These are phyloP conservation scores for Cichladusa arquata DNA, from an alignment of 2,113 vertebrate species.

Conservation along the genomic window DNA sequence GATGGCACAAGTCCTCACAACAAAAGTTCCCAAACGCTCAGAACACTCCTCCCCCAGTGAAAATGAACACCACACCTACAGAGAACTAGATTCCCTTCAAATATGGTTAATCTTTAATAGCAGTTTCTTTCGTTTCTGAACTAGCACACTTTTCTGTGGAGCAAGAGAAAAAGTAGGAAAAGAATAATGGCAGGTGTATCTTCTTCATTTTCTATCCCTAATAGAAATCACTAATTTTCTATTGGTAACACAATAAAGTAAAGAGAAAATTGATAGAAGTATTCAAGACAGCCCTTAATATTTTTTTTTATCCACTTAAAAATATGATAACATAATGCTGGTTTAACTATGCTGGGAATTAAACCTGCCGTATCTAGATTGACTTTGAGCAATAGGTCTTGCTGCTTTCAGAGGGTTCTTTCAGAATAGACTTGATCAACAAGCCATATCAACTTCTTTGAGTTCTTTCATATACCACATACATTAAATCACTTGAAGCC, in stretches of 20 bases:
- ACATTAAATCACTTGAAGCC: background rate
- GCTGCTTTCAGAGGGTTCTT: background rate
- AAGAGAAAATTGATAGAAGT: background rate
- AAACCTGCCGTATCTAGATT: rapidly evolving
- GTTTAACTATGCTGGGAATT: background rate
- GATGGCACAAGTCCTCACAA: background rate
- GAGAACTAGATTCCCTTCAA: background rate
- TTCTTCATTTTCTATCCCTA: background rate
- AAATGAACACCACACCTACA: background rate
- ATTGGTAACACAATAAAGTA: background rate
- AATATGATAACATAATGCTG: background rate
- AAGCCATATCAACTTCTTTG: background rate
- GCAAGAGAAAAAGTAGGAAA: background rate
- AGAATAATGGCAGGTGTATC: background rate
- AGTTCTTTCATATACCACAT: background rate
- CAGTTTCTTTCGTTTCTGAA: background rate
- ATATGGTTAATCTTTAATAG: background rate
- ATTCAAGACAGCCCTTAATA: background rate
- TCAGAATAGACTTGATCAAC: background rate
- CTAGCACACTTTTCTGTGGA: background rate
- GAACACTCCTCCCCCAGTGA: background rate
- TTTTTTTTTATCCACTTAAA: background rate
- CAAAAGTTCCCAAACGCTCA: background rate
- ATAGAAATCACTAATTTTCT: background rate
- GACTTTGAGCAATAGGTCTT: background rate